Evolutionary conservation across 2,113 vertebrate species (phyloP).

Genomic region (Polypterus senegalus): DNA sequence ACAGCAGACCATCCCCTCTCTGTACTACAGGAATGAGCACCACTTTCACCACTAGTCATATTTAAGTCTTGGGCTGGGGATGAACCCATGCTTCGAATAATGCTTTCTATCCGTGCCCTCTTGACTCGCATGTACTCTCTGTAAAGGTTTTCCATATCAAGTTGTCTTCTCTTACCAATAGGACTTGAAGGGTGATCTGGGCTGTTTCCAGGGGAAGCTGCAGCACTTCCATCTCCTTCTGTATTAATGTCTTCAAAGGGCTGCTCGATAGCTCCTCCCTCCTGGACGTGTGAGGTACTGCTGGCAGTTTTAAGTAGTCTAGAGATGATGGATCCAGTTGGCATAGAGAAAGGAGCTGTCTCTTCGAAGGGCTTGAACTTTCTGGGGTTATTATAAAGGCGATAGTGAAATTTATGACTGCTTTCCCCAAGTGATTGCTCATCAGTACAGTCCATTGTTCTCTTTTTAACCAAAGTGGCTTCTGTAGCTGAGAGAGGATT

Average conservation of each 20-base stretch:
- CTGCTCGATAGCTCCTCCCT: constrained; percentile 18
- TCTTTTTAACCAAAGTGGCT: constrained; percentile 30
- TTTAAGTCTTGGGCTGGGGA: constrained; percentile 1
- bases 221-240: constrained; percentile 20
- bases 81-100: background rate
- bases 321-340: constrained; percentile 43
- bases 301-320: constrained; percentile 43
- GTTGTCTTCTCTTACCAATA: constrained; percentile 25
- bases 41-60: constrained; percentile 14
- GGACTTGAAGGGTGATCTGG: background rate
- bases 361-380: constrained; percentile 26
- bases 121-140: constrained; percentile 39
- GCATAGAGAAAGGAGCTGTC: constrained; percentile 21
- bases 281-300: constrained; percentile 23
- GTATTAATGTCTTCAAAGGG: constrained; percentile 20
- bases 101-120: constrained; percentile 38
- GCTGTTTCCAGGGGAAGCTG: constrained; percentile 5
- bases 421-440: constrained; percentile 20
- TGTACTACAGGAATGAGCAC: background rate
- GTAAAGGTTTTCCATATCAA: constrained; percentile 29
- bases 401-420: constrained; percentile 32
- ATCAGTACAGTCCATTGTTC: constrained; percentile 14
- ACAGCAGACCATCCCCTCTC: constrained; percentile 6
- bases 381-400: constrained; percentile 31
- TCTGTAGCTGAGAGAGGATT: constrained; percentile 25